Evolutionary conservation across 2,797 vertebrate genomes (phyloP), one percentile per base, ranked within the genome.

Genomic region (Calcarius lapponicus): DNA sequence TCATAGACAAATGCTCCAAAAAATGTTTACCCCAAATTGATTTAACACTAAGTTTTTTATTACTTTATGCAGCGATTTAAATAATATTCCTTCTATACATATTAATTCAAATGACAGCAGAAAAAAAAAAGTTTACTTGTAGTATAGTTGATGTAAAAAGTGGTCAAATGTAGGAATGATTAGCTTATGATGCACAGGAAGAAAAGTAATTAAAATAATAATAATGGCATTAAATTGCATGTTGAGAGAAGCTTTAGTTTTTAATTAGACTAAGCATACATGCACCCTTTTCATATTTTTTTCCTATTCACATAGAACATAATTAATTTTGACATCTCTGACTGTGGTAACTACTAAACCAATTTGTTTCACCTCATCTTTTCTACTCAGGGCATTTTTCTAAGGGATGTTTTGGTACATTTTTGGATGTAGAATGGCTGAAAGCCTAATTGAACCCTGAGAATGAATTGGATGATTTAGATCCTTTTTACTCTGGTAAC

Each of bases 381-480:
- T 71, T 83, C 72, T 79, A 24, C 83, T 87, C 22, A 61, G n/a
- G 22, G 65, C 42, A 64, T 80, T 88, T 95, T 96, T 92, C 97
- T 75, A 95, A 97, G 66, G 94, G 95, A 96, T 97, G 62, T 93
- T 97, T 97, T 97, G 97, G 96, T 98, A 87, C 93, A 96, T 94
- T 91, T 97, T 86, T 56, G 86, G 69, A 56, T 95, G 93, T 85
- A 84, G 94, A 93, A 95, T 75, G 90, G 78, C 42, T 96, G 70
- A 91, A 94, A 94, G 93, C 82, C 88, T 96, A 96, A 96, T 71
- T 97, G 96, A 97, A 98, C 96, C 90, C 94, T 96, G 80, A 94
- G 89, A 71, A 97, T 94, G 58, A 95, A 88, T 50, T 71, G 25
- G 62, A 74, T 69, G 2, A 56, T 91, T 87, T 69, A 65, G 36